Evolutionary conservation across 2,888 invertebrate species (phyloP), one percentile per base, ranked within the genome.

Genomic region (Sylvicola cinctus): DNA sequence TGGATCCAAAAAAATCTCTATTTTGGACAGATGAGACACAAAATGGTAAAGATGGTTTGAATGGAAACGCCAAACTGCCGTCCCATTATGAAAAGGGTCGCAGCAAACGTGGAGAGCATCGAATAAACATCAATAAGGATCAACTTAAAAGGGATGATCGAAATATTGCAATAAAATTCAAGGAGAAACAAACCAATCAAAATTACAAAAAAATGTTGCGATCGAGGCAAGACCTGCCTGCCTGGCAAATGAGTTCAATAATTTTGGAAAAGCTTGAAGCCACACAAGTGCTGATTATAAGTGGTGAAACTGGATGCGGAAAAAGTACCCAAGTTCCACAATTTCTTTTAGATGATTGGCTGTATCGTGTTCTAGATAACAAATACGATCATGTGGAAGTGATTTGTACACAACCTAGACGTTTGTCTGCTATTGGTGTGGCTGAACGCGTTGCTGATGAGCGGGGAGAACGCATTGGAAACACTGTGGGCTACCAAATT

Each of bases 251-350:
- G 48, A 70, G 66, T 55, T 62, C 68, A 27, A 70, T 74, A 38
- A 77, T 84, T 44, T 54, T 84, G 38, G 62, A 67, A 40, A 60
- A 68, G 1, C 63, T 83, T 27, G 59, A 65, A 25, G 62, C 65
- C n/a, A 28, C n/a, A 3, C 54, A 66, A 61, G 67, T 76, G 4
- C 59, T 72, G 13, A 77, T 84, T 1, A 74, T 84, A 42, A 77
- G 78, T 31, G 84, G 84, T 3, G 81, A 81, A 51, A 84, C 84
- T 2, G 84, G 83, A 1, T 83, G 80, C 45, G 83, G 81, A 32
- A 83, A 83, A 54, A 77, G 76, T 48, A 79, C 79, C 0, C 77
- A 91, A 69, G 76, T 93, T n/a, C 90, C 91, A 0, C 93, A 95
- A 55, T 90, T 81, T 55, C 72, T 95, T 31, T 53, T 95, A 17